Conservation (phyloP, 2,113 vertebrate genomes). For the Formicarius rufipectus region DNA sequence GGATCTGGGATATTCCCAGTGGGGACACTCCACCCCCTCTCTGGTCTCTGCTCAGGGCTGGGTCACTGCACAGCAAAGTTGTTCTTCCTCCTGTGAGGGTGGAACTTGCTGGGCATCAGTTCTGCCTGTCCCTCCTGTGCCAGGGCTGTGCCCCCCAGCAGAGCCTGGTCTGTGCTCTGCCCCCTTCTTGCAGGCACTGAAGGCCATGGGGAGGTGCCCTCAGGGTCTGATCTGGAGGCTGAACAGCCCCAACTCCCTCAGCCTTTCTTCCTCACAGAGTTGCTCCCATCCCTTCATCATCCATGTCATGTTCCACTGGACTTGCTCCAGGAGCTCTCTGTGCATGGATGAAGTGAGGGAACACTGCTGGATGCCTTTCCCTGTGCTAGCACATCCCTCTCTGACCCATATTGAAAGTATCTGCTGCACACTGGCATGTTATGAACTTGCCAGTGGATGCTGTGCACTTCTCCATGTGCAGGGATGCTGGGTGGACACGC, state of each 20-base stretch:
- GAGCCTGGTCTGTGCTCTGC: neutral
- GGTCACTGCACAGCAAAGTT: neutral
- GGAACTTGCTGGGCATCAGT: neutral
- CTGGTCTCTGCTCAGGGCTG: neutral
- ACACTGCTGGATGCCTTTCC: neutral
- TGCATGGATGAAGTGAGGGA: neutral
- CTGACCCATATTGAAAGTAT: neutral
- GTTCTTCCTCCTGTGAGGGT: neutral
- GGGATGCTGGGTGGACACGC: fast-evolving
- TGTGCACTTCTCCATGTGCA: neutral
- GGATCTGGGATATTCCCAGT: neutral
- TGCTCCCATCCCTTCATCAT: neutral
- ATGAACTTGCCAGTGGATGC: neutral
- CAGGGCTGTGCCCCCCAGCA: neutral
- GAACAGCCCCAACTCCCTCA: neutral
- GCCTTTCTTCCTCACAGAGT: neutral
- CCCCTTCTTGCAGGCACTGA: neutral
- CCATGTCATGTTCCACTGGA: too few species aligned
- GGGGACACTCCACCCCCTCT: neutral
- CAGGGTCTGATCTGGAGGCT: fast-evolving
- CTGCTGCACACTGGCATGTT: neutral
- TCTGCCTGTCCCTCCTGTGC: fast-evolving
- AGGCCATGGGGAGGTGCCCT: fast-evolving
- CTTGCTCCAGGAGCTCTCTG: neutral
- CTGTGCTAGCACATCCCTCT: neutral